A percentile compares a stretch with the other conserved stretches of the same genome.
phyloP scores from a whole-genome alignment of 2,797 vertebrate species.

The Bovichtus variegatus region DNA sequence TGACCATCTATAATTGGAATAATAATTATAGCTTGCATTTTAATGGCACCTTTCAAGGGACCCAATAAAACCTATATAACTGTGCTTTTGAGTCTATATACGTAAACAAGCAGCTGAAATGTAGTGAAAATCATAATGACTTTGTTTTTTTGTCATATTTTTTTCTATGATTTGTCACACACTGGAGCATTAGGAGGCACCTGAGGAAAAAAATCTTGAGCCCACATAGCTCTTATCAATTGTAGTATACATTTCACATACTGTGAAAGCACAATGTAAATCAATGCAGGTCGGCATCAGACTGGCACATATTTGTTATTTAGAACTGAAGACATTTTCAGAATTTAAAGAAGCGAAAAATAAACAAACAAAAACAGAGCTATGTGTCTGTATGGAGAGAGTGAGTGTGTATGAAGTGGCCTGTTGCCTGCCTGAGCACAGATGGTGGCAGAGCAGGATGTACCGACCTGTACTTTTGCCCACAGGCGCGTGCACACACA shows the following conservation, averaged over 20 bases:
- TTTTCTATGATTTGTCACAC: background rate
- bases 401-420: conserved; percentile 68
- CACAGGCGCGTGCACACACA: conserved; percentile 57
- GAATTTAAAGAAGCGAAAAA: background rate
- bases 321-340: conserved; percentile 2
- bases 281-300: background rate
- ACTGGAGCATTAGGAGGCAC: too few relatives aligned
- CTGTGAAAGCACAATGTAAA: background rate
- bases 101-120: background rate
- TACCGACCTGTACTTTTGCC: conserved; percentile 78
- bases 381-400: conserved; percentile 55
- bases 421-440: conserved; percentile 83
- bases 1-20: background rate
- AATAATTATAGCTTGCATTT: too few relatives aligned
- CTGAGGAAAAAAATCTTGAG: background rate
- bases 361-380: conserved; percentile 21
- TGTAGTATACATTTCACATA: background rate
- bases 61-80: background rate
- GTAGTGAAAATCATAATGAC: background rate
- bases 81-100: background rate
- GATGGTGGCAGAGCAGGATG: conserved; percentile 87
- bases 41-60: too few relatives aligned
- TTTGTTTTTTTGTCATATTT: background rate
- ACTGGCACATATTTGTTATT: background rate
- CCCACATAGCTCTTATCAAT: background rate